phyloP scores from a whole-genome alignment of 2,797 vertebrate genomes.

The Sternarchorhynchus goeldii region DNA sequence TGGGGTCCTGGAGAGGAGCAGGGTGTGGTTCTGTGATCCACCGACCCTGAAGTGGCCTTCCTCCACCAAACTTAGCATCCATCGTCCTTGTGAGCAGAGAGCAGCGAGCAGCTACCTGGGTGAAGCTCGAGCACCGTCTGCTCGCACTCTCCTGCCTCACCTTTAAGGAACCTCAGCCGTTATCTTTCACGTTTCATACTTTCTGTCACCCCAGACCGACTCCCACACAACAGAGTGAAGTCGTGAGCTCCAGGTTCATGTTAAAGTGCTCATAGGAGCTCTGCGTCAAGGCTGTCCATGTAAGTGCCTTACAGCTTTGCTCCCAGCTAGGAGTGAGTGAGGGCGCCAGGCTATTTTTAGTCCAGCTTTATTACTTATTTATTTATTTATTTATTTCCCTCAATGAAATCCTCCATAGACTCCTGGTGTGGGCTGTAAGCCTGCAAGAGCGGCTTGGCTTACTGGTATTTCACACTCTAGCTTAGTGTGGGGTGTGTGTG shows the following conservation, averaged over 20 bases:
- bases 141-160: background rate
- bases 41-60: background rate
- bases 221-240: background rate
- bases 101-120: slow-evolving; percentile 25
- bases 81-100: slow-evolving; percentile 21
- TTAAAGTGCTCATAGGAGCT: background rate
- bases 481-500: background rate
- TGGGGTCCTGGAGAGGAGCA: slow-evolving; percentile 14
- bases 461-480: background rate
- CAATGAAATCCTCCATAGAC: slow-evolving; percentile 19
- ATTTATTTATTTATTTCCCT: background rate
- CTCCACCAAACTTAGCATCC: slow-evolving; percentile 38
- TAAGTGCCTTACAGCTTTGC: background rate
- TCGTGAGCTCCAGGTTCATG: background rate
- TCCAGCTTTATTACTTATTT: background rate
- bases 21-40: slow-evolving; percentile 29
- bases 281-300: background rate
- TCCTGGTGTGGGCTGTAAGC: slow-evolving; percentile 10
- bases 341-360: slow-evolving; percentile 10
- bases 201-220: background rate
- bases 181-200: background rate
- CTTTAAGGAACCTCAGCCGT: slow-evolving; percentile 1
- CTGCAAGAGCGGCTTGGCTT: slow-evolving; percentile 17
- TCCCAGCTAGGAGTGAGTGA: background rate
- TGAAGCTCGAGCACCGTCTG: slow-evolving; percentile 1